phyloP scores from a whole-genome alignment of 2,888 invertebrate species.

The Agonopterix alstromeriana region DNA sequence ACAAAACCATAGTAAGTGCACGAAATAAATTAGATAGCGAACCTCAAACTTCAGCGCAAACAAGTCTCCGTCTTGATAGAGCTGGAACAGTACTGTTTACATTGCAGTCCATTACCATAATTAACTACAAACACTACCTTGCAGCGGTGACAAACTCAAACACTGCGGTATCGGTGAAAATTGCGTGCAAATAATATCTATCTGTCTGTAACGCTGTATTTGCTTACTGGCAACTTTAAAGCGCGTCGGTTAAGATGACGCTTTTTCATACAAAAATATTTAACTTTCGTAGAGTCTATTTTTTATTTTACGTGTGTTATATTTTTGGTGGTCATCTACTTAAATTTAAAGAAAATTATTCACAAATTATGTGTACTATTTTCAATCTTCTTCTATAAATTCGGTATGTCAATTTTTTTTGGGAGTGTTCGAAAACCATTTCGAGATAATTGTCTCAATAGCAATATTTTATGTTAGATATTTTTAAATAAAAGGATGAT shows the following conservation, averaged over 20 bases:
- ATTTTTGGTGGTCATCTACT: too few species aligned
- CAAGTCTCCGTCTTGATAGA: conserved; percentile 22
- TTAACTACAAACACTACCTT: conserved; percentile 60
- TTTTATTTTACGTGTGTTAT: too few species aligned
- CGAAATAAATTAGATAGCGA: conserved; percentile 1
- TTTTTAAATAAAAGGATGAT: too few species aligned
- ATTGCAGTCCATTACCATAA: conserved; percentile 62
- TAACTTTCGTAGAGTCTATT: too few species aligned
- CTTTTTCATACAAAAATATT: conserved; percentile 2
- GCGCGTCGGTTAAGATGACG: conserved; percentile 17
- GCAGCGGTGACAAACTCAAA: conserved; percentile 51
- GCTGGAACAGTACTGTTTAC: conserved; percentile 21
- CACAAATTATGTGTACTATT: too few species aligned
- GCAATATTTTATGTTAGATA: too few species aligned
- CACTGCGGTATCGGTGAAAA: conserved; percentile 47
- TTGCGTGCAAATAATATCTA: conserved; percentile 51
- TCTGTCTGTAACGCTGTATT: conserved; percentile 12
- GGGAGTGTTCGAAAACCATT: too few species aligned
- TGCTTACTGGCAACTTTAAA: conserved; percentile 11
- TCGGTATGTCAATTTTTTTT: too few species aligned
- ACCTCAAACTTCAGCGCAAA: conserved; percentile 28
- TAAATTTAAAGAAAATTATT: too few species aligned
- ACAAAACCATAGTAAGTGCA: too few species aligned
- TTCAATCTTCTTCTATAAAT: too few species aligned
- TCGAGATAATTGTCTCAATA: too few species aligned